A percentile compares a stretch with the other conserved stretches of the same genome.
Conservation (phyloP, 2,797 vertebrate genomes). For the Phalanger gymnotis region DNA sequence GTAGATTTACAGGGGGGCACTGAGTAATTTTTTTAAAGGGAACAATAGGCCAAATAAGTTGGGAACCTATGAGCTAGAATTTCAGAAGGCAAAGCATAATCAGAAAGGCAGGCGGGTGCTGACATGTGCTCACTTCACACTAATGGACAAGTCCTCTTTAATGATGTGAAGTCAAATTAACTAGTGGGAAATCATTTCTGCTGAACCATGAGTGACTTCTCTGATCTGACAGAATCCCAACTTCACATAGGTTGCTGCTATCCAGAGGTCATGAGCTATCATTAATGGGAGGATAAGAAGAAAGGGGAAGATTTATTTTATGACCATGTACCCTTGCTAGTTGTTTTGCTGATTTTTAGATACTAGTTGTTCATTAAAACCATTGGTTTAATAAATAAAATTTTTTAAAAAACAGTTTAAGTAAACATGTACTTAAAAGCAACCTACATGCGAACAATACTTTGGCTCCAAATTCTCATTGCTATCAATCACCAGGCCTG, state of each 20-base stretch:
- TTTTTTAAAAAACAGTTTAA: no score
- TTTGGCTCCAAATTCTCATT: neutral
- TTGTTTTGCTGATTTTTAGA: neutral
- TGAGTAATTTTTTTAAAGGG: no score
- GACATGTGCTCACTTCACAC: neutral
- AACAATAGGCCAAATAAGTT: no score
- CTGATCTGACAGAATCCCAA: neutral
- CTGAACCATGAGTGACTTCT: neutral
- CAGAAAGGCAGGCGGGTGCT: neutral
- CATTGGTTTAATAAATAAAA: no score
- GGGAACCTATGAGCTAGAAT: neutral
- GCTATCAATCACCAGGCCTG: neutral
- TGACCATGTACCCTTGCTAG: neutral
- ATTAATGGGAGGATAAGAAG: neutral
- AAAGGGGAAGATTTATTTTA: neutral
- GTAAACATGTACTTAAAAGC: neutral
- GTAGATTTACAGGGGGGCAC: no score
- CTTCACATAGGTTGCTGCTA: neutral
- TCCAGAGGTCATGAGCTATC: neutral
- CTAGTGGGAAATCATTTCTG: neutral
- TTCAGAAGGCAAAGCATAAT: neutral
- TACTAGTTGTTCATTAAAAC: neutral
- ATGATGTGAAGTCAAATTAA: neutral
- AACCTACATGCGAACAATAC: neutral
- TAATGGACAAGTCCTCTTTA: neutral